Base-by-base conservation (phyloP, 2,113 vertebrate species). In the Piprites chloris region DNA sequence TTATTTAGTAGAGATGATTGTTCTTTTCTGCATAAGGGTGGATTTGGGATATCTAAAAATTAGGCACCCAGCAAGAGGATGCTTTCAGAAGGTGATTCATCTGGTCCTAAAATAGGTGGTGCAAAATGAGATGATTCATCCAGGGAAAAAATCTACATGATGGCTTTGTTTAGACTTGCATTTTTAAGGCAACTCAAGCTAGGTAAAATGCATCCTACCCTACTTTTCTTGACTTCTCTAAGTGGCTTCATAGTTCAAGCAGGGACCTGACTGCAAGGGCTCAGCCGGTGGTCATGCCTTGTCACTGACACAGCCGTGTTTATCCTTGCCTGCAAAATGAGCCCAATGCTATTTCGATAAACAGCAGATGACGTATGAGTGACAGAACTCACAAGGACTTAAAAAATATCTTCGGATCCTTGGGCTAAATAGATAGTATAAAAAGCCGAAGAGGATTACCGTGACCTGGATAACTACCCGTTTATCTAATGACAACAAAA, bases 401-500 rank as follows among this genome's bases (percentile, higher is more conserved):
- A 17, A 94, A 91, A 81, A 87, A 32, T 9, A 41, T 30, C 67
- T 90, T 74, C 65, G 69, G 65, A 58, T 94, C 84, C 77, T 90
- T 0, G 0, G 66, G 83, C 66, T 66, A 92, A 89, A 94, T 41
- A 95, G 79, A 62, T 79, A 53, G 68, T 86, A 77, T 49, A 58
- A 81, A 89, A 94, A 93, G 23, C 47, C 44, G 61, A 65, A 72
- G 89, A 95, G 80, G 65, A 96, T 93, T 94, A 81, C 69, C 2
- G 1, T 84, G 85, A 94, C 73, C 69, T 11, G 15, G 65, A 94
- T 94, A 85, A 90, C 73, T 86, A 80, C 61, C 49, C 53, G 16
- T 90, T 75, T 96, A 79, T 90, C 84, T 91, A 85, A 89, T 78
- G 83, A 79, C 92, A 94, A 89, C 62, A 90, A 87, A 95, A 96